Conservation (phyloP, 2,797 vertebrate genomes). For the Myotis pilosus region DNA sequence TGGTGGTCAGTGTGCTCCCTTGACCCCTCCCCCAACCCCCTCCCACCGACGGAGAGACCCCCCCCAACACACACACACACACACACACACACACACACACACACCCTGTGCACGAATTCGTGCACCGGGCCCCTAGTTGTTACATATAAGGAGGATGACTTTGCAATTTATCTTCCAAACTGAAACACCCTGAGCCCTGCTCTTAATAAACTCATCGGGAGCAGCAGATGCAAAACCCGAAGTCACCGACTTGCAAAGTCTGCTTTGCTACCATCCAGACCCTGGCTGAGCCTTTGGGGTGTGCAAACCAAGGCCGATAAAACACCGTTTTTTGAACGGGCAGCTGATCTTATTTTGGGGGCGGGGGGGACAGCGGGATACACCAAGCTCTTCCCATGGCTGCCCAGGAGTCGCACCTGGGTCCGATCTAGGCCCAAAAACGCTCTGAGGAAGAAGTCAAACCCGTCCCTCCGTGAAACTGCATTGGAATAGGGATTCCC, state of each 20-base stretch:
- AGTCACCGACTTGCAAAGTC: background rate
- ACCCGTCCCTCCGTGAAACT: background rate
- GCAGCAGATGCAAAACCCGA: background rate
- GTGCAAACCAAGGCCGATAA: background rate
- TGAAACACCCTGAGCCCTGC: background rate
- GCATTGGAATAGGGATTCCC: background rate
- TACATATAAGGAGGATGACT: background rate
- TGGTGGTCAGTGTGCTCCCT: too few relatives aligned
- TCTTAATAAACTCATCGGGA: background rate
- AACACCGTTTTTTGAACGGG: background rate
- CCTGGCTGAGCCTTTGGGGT: background rate
- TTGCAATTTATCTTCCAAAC: background rate
- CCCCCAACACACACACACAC: too few relatives aligned
- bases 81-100: too few relatives aligned
- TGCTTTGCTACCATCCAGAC: background rate
- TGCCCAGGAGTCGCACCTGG: background rate
- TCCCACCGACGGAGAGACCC: too few relatives aligned
- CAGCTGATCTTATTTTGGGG: background rate
- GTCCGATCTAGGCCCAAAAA: background rate
- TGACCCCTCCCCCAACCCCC: too few relatives aligned
- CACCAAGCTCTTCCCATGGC: background rate
- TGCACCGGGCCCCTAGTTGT: too few relatives aligned
- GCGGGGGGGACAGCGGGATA: too few relatives aligned
- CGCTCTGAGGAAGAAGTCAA: background rate
- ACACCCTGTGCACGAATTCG: too few relatives aligned